Evolutionary conservation across 2,888 invertebrate species (phyloP), one percentile per base, ranked within the genome.

Genomic region (Temnothorax ravouxi): DNA sequence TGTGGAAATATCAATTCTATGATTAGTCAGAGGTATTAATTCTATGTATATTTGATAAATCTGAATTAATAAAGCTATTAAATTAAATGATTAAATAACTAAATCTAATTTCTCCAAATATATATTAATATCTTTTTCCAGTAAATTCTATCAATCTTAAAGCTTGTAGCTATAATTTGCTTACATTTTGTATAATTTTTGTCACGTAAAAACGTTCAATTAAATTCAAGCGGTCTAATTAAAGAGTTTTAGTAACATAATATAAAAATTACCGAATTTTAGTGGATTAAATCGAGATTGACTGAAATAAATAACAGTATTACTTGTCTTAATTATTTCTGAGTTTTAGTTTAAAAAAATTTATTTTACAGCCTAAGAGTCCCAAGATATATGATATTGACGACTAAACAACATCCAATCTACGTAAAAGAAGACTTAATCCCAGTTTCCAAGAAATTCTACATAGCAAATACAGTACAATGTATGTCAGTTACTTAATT

Each of bases 401-500:
- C 13, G 8, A 59, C 21, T 66, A 50, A 38, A 18, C 8, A 79
- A 71, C 11, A 38, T 13, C 34, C 34, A 71, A 18, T 61, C 56
- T 56, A 59, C 11, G 15, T 41, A 25, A 80, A 47, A 44, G 25
- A 71, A 59, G 9, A n/a, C 11, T 77, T 29, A 44, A 59, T 3
- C 59, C 11, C 44, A 71, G 34, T 59, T 71, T 79, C 13, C 44
- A 64, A 64, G 18, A 64, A 52, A 18, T 25, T 52, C 18, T 6
- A 21, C 54, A 44, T 25, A 52, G 18, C 6, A 64, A 64, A 64
- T 25, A 80, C n/a, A 29, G 15, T 21, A 64, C 5, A 61, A 80
- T 71, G 72, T 80, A 80, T n/a, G 72, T 54, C 29, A 13, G 29
- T 64, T 56, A 67, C 5, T 34, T 21, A 25, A 29, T 79, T 54